Conservation (phyloP, 2,113 vertebrate species). For the Misgurnus anguillicaudatus region DNA sequence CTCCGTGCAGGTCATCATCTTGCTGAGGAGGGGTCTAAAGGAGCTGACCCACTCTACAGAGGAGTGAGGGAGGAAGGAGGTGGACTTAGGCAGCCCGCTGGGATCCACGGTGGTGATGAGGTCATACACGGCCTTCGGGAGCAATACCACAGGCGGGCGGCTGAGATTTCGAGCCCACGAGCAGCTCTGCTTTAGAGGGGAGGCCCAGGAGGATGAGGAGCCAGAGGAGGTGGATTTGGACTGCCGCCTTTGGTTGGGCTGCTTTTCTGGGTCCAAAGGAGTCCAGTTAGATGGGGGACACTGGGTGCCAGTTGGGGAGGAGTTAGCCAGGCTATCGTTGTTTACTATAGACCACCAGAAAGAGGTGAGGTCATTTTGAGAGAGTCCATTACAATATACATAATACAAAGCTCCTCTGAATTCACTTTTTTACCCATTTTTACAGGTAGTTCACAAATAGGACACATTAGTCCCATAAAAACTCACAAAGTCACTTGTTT, state of each 20-base stretch:
- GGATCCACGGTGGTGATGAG: slow-evolving; percentile 85
- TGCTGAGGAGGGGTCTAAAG: slow-evolving; percentile 92
- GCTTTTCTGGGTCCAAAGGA: slow-evolving; percentile 50
- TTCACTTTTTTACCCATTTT: too few relatives aligned
- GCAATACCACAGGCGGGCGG: slow-evolving; percentile 88
- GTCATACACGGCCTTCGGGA: slow-evolving; percentile 89
- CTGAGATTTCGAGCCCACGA: slow-evolving; percentile 81
- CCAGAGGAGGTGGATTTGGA: slow-evolving; percentile 77
- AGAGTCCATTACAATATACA: neutral
- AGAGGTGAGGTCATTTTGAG: slow-evolving; percentile 15
- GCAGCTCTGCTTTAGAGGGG: slow-evolving; percentile 78
- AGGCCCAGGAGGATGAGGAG: slow-evolving; percentile 66
- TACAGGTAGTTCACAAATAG: neutral
- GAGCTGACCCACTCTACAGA: slow-evolving; percentile 92
- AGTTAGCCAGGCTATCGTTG: slow-evolving; percentile 25
- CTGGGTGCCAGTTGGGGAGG: slow-evolving; percentile 17
- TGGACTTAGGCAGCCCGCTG: slow-evolving; percentile 89
- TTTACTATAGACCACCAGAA: slow-evolving; percentile 46
- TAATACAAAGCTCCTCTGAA: too few relatives aligned
- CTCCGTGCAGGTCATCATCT: slow-evolving; percentile 96
- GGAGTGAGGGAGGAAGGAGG: slow-evolving; percentile 91
- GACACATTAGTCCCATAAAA: neutral
- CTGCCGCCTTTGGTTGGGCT: slow-evolving; percentile 45
- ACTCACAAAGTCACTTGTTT: neutral
- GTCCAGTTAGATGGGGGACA: slow-evolving; percentile 55